phyloP scores from a whole-genome alignment of 1,140 invertebrate genomes.

The Notospermus geniculatus region DNA sequence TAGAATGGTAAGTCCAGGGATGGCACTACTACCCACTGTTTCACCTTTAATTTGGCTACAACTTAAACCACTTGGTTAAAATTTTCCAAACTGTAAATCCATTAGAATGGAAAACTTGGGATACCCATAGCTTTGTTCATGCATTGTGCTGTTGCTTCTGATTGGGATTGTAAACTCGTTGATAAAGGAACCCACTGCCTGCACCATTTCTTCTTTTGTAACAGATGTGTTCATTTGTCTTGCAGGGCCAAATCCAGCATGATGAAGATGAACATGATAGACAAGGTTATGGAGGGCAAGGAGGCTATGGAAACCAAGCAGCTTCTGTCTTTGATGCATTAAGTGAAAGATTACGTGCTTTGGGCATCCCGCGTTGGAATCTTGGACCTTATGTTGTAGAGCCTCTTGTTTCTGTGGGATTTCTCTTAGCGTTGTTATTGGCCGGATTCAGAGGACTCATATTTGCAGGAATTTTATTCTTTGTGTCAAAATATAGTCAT shows the following conservation, averaged over 20 bases:
- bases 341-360: conserved; percentile 32
- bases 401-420: conserved; percentile 35
- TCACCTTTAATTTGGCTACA: no score
- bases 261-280: conserved; percentile 22
- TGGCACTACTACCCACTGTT: no score
- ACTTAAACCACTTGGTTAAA: no score
- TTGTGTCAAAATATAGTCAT: conserved; percentile 29
- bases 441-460: conserved; percentile 38
- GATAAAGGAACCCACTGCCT: not conserved
- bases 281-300: conserved; percentile 2
- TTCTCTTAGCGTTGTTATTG: conserved; percentile 32
- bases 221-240: conserved; percentile 5
- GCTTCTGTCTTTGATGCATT: conserved; percentile 34
- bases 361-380: conserved; percentile 33
- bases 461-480: conserved; percentile 35
- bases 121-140: no score
- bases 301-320: conserved; percentile 18
- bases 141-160: no score
- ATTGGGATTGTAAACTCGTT: not conserved
- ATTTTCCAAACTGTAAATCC: no score
- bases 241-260: conserved; percentile 24
- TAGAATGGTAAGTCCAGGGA: conserved; percentile 10
- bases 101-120: no score
- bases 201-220: not conserved
- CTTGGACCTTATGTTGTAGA: conserved; percentile 33